Percentiles rank a stretch among this genome's conserved stretches.
phyloP scores from a whole-genome alignment of 2,797 vertebrate genomes.

The Bradypus variegatus region DNA sequence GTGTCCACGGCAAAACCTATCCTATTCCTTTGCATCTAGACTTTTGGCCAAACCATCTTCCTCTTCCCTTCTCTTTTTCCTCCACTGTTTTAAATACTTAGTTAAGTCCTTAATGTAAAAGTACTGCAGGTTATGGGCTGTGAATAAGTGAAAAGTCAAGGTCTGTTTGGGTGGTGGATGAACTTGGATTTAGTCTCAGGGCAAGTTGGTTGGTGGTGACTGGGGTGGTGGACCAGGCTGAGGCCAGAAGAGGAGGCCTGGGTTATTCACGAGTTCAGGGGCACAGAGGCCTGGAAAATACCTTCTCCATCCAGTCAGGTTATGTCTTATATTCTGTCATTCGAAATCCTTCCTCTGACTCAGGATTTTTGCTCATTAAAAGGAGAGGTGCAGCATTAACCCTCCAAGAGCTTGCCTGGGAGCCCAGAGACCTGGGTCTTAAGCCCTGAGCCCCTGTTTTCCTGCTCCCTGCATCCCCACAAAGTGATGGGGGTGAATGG shows the following conservation, averaged over 20 bases:
- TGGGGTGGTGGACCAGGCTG: neutral
- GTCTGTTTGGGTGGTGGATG: neutral
- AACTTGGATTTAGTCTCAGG: neutral
- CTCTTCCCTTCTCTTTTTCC: neutral
- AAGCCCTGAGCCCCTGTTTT: neutral
- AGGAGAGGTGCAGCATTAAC: neutral
- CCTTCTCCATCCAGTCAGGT: neutral
- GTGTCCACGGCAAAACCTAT: neutral
- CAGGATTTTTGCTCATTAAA: slow-evolving; percentile 5
- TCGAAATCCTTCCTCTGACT: slow-evolving; percentile 1
- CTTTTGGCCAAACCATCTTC: neutral
- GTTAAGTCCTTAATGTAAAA: neutral
- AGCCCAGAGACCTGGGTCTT: neutral
- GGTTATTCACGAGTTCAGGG: neutral
- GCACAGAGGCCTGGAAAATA: neutral
- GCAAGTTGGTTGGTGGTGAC: neutral
- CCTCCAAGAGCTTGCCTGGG: neutral
- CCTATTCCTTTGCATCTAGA: neutral
- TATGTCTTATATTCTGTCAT: neutral
- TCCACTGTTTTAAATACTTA: neutral
- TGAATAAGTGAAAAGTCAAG: neutral
- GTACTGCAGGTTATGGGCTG: neutral
- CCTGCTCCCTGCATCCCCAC: neutral
- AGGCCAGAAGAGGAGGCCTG: neutral
- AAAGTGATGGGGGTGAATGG: neutral